Evolutionary conservation across 2,797 vertebrate genomes (phyloP).

Genomic region (Rhinatrema bivittatum): DNA sequence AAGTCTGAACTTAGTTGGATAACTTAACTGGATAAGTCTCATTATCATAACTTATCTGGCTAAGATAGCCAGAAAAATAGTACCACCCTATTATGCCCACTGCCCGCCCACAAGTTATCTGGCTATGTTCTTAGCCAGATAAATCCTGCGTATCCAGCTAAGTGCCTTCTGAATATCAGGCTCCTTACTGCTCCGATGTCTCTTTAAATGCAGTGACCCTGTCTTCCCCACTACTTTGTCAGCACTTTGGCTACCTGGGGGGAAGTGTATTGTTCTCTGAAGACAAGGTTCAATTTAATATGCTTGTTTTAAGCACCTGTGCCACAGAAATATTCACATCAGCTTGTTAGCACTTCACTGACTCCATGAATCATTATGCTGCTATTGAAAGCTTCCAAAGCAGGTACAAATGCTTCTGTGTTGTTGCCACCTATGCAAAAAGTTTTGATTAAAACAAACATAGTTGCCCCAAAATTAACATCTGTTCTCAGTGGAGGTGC

Average conservation of each 20-base stretch:
- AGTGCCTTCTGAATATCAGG: too few relatives aligned
- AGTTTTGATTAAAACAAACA: conserved; percentile 9
- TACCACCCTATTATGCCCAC: too few relatives aligned
- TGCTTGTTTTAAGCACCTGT: conserved; percentile 1
- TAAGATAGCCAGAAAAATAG: too few relatives aligned
- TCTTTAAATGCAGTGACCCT: too few relatives aligned
- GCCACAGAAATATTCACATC: conserved; percentile 17
- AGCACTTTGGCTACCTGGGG: neutral
- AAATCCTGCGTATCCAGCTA: too few relatives aligned
- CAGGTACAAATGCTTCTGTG: conserved; percentile 6
- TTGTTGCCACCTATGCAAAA: conserved; percentile 11
- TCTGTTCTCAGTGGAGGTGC: conserved; percentile 2
- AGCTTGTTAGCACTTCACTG: conserved; percentile 18
- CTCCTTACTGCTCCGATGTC: too few relatives aligned
- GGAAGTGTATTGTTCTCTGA: neutral
- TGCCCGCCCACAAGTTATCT: too few relatives aligned
- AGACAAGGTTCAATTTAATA: conserved; percentile 1
- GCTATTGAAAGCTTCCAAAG: conserved; percentile 16
- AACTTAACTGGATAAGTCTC: too few relatives aligned
- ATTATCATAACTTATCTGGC: too few relatives aligned
- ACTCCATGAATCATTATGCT: conserved; percentile 14
- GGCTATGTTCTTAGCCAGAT: too few relatives aligned
- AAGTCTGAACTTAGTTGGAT: too few relatives aligned
- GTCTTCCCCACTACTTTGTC: neutral
- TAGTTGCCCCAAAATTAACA: conserved; percentile 6